Conservation (phyloP, 2,888 invertebrate genomes). For the Nebria brevicollis region DNA sequence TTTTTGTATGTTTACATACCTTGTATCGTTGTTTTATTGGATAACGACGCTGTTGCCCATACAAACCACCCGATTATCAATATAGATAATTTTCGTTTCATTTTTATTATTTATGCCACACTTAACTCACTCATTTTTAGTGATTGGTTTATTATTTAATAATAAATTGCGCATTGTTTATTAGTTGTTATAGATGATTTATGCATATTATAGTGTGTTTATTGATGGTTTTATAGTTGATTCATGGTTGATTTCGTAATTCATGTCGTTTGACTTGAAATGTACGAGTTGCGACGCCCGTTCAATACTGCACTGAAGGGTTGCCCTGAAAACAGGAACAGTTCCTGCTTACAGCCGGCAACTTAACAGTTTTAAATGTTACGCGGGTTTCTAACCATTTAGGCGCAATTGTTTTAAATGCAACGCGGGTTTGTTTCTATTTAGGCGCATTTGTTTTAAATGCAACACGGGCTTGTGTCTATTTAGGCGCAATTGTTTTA, state of each 20-base stretch:
- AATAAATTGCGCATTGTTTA: no score
- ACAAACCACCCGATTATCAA: background rate
- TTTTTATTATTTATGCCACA: background rate
- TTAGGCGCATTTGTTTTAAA: no score
- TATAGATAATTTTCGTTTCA: background rate
- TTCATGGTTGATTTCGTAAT: background rate
- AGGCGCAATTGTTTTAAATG: no score
- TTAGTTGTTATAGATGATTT: no score
- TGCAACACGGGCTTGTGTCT: no score
- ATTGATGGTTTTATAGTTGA: no score
- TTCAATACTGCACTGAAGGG: background rate
- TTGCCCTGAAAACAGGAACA: background rate
- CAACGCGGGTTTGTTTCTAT: no score
- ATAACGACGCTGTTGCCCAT: background rate
- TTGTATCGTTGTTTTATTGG: background rate
- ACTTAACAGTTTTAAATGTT: background rate
- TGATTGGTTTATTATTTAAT: no score
- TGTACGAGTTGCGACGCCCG: background rate
- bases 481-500: no score
- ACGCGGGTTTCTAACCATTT: background rate
- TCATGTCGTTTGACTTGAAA: background rate
- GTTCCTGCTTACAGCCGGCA: background rate
- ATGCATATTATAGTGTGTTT: no score
- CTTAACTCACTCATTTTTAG: background rate
- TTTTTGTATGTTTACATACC: background rate